These are phyloP conservation scores for Leptatherina wallacei DNA, from an alignment of 2,797 vertebrate species.

Conservation along the genomic window DNA sequence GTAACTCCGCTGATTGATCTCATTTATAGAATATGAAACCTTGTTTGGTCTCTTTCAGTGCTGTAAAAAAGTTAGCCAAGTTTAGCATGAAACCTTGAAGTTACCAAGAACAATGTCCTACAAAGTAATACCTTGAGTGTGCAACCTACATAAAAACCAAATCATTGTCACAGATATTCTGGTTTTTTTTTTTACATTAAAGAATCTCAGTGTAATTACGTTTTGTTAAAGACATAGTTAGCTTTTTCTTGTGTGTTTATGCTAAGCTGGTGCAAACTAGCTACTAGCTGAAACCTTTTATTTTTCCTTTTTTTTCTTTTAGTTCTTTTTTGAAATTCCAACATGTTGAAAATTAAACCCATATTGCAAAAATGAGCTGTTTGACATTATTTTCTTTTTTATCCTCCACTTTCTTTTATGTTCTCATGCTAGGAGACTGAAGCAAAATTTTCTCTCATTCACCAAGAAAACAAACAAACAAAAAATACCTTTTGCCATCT, in stretches of 20 bases:
- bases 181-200: not conserved
- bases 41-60: not conserved
- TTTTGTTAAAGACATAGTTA: not conserved
- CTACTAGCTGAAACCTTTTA: not conserved
- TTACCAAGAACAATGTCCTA: not conserved
- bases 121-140: not conserved
- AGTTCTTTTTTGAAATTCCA: no score
- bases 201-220: not conserved
- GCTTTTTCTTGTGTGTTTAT: not conserved
- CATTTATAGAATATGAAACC: slow-evolving; percentile 17
- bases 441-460: not conserved
- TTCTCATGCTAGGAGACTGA: not conserved
- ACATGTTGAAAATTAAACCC: not conserved
- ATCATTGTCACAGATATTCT: no score
- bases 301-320: not conserved
- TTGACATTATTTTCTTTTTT: not conserved
- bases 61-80: not conserved
- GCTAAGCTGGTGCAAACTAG: not conserved
- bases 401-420: not conserved
- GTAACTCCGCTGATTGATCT: slow-evolving; percentile 15
- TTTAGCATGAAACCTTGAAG: not conserved
- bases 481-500: no score
- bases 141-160: not conserved
- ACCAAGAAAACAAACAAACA: not conserved
- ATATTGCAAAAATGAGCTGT: not conserved